Percentiles rank a stretch among this genome's conserved stretches.
These are phyloP conservation scores for Epicauta chinensis DNA, from an alignment of 1,140 invertebrate genomes.

Conservation along the genomic window DNA sequence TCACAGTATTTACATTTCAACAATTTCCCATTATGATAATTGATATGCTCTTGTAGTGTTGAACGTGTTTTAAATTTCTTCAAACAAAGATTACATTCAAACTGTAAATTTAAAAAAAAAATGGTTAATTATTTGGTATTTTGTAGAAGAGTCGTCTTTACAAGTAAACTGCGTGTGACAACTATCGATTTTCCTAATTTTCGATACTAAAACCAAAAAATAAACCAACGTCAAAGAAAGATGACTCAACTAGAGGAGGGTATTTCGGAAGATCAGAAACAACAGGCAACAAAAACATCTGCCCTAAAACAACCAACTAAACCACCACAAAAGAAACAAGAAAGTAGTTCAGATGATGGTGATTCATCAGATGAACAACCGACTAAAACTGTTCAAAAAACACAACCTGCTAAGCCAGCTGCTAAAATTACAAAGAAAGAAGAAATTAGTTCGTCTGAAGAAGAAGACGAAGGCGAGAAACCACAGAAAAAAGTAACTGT, in stretches of 20 bases:
- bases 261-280: slow-evolving; percentile 29
- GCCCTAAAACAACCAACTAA: slow-evolving; percentile 13
- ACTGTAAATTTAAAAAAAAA: neutral
- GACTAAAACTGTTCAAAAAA: slow-evolving; percentile 14
- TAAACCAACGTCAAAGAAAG: slow-evolving; percentile 21
- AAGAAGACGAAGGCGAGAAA: slow-evolving; percentile 38
- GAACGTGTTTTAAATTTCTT: neutral
- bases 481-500: slow-evolving; percentile 32
- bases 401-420: slow-evolving; percentile 20
- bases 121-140: too few species aligned
- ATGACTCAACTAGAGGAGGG: slow-evolving; percentile 30
- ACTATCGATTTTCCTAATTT: too few species aligned
- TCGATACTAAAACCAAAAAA: slow-evolving; percentile 18
- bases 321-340: slow-evolving; percentile 22
- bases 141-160: too few species aligned
- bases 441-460: slow-evolving; percentile 40
- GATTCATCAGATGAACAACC: slow-evolving; percentile 26
- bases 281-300: slow-evolving; percentile 16
- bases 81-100: neutral
- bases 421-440: slow-evolving; percentile 28
- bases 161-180: too few species aligned
- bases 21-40: neutral
- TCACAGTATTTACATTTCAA: slow-evolving; percentile 13
- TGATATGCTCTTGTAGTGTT: neutral
- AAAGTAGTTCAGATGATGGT: slow-evolving; percentile 21